A percentile compares a stretch with the other conserved stretches of the same genome.
phyloP scores from a whole-genome alignment of 2,113 vertebrate genomes.

The Menidia beryllina region DNA sequence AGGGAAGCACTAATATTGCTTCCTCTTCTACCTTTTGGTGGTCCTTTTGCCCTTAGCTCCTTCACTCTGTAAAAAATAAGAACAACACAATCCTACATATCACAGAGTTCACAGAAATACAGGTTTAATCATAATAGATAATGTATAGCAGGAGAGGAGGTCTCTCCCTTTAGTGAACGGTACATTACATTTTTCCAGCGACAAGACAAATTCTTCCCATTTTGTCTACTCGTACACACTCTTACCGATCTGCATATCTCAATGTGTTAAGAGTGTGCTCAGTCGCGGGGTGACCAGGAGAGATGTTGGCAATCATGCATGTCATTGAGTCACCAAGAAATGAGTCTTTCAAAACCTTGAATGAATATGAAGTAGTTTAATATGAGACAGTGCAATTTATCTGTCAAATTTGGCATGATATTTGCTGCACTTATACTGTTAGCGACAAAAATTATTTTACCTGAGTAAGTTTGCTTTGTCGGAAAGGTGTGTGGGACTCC shows the following conservation, averaged over 20 bases:
- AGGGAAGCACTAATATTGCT: conserved; percentile 68
- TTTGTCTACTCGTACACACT: conserved; percentile 4
- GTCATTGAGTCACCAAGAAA: conserved; percentile 93
- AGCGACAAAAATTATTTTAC: conserved; percentile 45
- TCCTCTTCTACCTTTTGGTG: conserved; percentile 57
- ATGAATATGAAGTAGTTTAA: conserved; percentile 10
- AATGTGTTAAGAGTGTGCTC: conserved; percentile 94
- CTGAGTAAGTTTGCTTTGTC: conserved; percentile 95
- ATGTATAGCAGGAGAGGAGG: too few relatives aligned
- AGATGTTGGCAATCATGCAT: conserved; percentile 95
- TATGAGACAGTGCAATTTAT: background rate
- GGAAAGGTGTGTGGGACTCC: conserved; percentile 89
- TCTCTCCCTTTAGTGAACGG: too few relatives aligned
- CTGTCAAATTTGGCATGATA: background rate
- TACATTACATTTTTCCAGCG: background rate
- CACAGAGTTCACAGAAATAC: background rate
- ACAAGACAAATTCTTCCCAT: background rate
- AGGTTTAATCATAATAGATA: too few relatives aligned
- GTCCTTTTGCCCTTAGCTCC: conserved; percentile 86
- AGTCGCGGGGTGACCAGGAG: conserved; percentile 87
- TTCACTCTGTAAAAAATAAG: conserved; percentile 86
- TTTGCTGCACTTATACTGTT: background rate
- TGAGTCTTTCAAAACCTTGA: conserved; percentile 92
- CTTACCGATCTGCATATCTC: conserved; percentile 93
- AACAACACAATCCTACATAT: background rate